phyloP scores from a whole-genome alignment of 2,113 vertebrate species.

The rabbit (Oryctolagus cuniculus) region DNA sequence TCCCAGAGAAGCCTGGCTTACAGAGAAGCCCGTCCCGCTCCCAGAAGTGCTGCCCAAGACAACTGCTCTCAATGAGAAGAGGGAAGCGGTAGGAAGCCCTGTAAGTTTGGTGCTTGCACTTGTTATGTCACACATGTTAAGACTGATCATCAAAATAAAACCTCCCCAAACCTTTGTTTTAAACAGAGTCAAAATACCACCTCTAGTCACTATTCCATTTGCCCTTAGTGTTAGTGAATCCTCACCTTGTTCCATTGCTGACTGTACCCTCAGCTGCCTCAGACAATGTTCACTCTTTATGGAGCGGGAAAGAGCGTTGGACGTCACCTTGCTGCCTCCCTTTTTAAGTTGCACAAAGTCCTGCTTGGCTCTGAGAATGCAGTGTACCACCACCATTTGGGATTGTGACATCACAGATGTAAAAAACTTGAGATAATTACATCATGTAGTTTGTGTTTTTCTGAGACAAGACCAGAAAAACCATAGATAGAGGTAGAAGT shows the following conservation, averaged over 20 bases:
- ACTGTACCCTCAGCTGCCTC: not conserved
- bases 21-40: not conserved
- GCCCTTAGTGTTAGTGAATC: not conserved
- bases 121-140: not conserved
- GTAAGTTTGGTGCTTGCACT: not conserved
- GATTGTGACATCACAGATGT: not conserved
- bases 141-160: conserved; percentile 9
- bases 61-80: not conserved
- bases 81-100: not conserved
- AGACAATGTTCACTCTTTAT: not conserved
- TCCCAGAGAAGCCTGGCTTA: not conserved
- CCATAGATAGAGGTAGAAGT: not conserved
- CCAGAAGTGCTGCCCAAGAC: not conserved
- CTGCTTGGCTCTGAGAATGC: not conserved
- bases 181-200: not conserved
- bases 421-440: not conserved
- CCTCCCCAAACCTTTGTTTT: not conserved
- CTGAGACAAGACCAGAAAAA: not conserved
- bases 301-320: not conserved
- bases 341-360: not conserved
- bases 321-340: not conserved
- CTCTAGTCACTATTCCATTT: not conserved
- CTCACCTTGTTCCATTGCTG: not conserved
- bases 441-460: not conserved
- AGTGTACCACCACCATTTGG: not conserved